Percentiles rank a stretch among this genome's conserved stretches.
phyloP scores from a whole-genome alignment of 2,797 vertebrate species.

The Gastrophryne carolinensis region DNA sequence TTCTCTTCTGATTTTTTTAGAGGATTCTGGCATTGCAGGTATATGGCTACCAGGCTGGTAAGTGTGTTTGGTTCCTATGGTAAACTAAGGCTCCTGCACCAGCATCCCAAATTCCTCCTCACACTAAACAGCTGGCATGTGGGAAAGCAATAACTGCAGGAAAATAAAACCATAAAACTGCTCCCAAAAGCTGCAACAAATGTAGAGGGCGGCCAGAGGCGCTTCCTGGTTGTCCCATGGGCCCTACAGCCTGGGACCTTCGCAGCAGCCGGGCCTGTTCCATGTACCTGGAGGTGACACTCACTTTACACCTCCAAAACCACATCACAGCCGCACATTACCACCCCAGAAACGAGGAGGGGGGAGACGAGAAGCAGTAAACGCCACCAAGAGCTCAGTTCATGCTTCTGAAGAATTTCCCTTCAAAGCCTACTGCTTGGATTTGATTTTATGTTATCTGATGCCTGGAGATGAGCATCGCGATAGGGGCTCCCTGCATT shows the following conservation, averaged over 20 bases:
- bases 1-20: neutral
- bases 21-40: neutral
- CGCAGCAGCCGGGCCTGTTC: constrained; percentile 28
- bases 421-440: no score
- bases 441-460: no score
- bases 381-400: neutral
- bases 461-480: no score
- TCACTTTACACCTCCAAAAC: constrained; percentile 41
- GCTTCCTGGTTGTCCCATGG: constrained; percentile 39
- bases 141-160: constrained; percentile 39
- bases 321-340: constrained; percentile 24
- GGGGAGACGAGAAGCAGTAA: constrained; percentile 7
- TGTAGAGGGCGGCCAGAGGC: constrained; percentile 20
- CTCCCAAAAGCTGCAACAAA: constrained; percentile 40
- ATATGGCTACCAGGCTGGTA: neutral
- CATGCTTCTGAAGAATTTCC: neutral
- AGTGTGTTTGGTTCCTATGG: neutral
- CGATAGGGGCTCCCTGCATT: no score
- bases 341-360: neutral
- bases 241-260: constrained; percentile 12
- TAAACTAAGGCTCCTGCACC: neutral
- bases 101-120: constrained; percentile 1
- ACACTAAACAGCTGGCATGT: constrained; percentile 28
- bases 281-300: constrained; percentile 39
- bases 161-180: constrained; percentile 47